Evolutionary conservation across 2,888 invertebrate species (phyloP).

Genomic region (Agriopis aurantiaria): DNA sequence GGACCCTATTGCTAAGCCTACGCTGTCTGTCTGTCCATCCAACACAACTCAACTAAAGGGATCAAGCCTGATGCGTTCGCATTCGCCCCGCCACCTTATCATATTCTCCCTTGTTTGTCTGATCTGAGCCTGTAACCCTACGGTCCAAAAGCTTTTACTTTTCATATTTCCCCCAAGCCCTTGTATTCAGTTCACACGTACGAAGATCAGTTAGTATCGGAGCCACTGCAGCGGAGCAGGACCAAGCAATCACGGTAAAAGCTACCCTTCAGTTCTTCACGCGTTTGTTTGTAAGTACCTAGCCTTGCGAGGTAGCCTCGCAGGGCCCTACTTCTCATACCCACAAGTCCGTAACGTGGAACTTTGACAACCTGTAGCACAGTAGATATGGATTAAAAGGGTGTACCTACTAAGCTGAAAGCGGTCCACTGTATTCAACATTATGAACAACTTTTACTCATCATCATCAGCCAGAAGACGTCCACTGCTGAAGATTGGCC

Average conservation of each 20-base stretch:
- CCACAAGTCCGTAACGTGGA: not conserved
- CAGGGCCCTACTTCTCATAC: not conserved
- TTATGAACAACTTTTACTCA: too few species aligned
- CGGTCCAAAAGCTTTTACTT: not conserved
- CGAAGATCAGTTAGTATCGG: conserved; percentile 6
- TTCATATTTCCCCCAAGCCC: not conserved
- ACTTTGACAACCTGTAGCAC: not conserved
- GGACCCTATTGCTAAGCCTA: too few species aligned
- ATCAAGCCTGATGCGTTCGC: too few species aligned
- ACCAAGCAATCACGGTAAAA: conserved; percentile 30
- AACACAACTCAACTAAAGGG: too few species aligned
- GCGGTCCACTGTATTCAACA: too few species aligned
- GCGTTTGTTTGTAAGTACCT: conserved; percentile 16
- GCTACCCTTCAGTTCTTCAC: conserved; percentile 20
- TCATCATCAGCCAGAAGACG: too few species aligned
- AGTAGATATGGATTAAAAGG: too few species aligned
- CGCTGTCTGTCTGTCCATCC: too few species aligned
- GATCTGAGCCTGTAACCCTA: not conserved
- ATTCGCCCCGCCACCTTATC: too few species aligned
- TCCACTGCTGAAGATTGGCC: too few species aligned
- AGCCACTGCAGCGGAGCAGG: not conserved
- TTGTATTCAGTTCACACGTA: not conserved
- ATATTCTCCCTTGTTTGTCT: not conserved
- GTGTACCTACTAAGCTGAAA: too few species aligned
- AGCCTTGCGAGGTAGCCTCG: conserved; percentile 7